Base-by-base conservation (phyloP, 1,140 invertebrate species). In the Neoseiulus cucumeris region DNA sequence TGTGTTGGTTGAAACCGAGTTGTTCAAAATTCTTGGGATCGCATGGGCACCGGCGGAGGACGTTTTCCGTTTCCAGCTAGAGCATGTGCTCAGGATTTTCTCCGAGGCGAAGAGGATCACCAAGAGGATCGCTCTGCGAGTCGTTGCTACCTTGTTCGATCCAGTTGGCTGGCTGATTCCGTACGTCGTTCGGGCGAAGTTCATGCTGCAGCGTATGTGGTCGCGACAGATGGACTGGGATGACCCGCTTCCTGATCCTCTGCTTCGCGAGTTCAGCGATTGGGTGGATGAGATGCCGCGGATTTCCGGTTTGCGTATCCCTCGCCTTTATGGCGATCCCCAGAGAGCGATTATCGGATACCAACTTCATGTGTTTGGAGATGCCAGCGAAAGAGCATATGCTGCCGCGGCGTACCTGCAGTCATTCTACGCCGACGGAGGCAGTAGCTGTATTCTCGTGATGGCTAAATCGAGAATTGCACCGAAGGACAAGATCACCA, bases 121-220 rank as follows among this genome's bases (percentile, higher is more conserved):
- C 1, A 71, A 71, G 44, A 42, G 70, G 25, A 22, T 25, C 12
- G 20, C 71, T 2, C 64, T 71, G 1, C 66, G 64, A 17, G 66
- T 42, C 0, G 42, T 70, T 0, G 33, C 69, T 25, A 12, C 47
- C 1, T n/a, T 70, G 0, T 68, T 67, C 65, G 69, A 70, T 45
- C 70, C 70, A 9, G 42, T 70, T 17, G 70, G 67, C 4, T 70
- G 42, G 12, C 42, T 70, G 2, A 64, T 64, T 7, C 66, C 65
- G 12, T 64, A 69, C 2, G 30, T 47, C 1, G 33, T 68, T 7
- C 20, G 29, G 25, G 69, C 64, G 7, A 70, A 70, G 42, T 41
- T 70, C 14, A 18, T 70, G 12, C 14, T 70, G 12, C 69, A 70
- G 29, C 29, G 45, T 20, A n/a, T 67, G 29, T 70, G 69, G 69